Percentiles rank a stretch among this genome's conserved stretches.
phyloP scores from a whole-genome alignment of 2,797 vertebrate genomes.

The Lemur catta region DNA sequence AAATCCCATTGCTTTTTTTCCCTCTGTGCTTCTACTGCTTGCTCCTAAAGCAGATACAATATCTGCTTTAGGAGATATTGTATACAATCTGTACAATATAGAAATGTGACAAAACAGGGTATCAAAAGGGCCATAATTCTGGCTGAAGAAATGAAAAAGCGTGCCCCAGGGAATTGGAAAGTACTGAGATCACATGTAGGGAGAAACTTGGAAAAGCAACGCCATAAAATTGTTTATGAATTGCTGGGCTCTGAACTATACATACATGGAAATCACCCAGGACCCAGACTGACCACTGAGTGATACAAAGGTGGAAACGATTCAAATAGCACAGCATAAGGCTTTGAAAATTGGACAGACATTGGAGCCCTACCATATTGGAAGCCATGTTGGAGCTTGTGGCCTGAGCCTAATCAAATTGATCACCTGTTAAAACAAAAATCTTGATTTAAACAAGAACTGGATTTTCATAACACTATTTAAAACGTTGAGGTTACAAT shows the following conservation, averaged over 20 bases:
- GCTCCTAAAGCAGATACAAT: not conserved
- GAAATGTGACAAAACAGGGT: not conserved
- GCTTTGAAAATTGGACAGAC: not conserved
- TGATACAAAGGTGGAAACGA: not conserved
- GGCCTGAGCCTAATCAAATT: not conserved
- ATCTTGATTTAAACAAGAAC: slow-evolving; percentile 23
- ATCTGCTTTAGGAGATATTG: too few relatives aligned
- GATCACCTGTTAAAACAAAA: not conserved
- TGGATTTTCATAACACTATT: not conserved
- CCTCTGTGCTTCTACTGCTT: not conserved
- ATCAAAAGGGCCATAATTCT: not conserved
- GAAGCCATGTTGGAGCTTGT: not conserved
- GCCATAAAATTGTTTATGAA: not conserved
- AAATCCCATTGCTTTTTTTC: not conserved
- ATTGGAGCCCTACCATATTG: not conserved
- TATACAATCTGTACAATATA: too few relatives aligned
- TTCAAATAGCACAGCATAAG: not conserved
- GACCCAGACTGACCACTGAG: not conserved
- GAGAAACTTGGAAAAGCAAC: slow-evolving; percentile 10
- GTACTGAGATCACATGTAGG: not conserved
- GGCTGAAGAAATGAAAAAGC: not conserved
- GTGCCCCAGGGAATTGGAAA: not conserved
- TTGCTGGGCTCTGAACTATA: not conserved
- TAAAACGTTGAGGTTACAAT: not conserved
- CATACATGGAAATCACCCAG: not conserved